Base-by-base conservation (phyloP, 2,113 vertebrate species). In the Patagioenas fasciata region DNA sequence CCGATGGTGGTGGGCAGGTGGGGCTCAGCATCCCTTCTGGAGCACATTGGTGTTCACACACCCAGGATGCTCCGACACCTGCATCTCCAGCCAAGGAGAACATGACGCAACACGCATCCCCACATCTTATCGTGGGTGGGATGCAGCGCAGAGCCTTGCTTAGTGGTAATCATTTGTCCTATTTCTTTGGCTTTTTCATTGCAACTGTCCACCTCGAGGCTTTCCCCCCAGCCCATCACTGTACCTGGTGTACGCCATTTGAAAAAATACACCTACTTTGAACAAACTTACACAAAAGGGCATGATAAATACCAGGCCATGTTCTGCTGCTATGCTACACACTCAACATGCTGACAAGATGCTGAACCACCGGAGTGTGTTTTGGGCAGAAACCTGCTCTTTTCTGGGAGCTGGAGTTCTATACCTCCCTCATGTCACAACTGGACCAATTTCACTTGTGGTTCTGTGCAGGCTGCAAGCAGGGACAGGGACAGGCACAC, bases 161-260 rank as follows among this genome's bases (percentile, higher is more conserved):
- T 5, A 25, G 11, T 2, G 15, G 14, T 28, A n/a, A 16, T 0
- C 5, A 47, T 10, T 66, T 69, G 31, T 36, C 10, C 51, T 13
- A 10, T 5, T 66, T 25, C 32, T 60, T 47, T 51, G 42, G 36
- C 29, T 47, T 54, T 54, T 48, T 42, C 38, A 14, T 8, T 23
- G 24, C 62, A 38, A 12, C 24, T 11, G 2, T 5, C 26, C 44
- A 31, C 38, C 28, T 6, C 0, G 1, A 14, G 4, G 32, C 42
- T 14, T 26, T 44, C 15, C 32, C 13, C n/a, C 10, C 38, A 53
- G n/a, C 58, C 67, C 44, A 34, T 10, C 0, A 1, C 32, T 2
- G 1, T 8, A 14, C 12, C 67, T 24, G 28, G 4, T 7, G 7
- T 9, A 16, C 0, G 0, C 5, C 5, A 5, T 8, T 13, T 58